phyloP scores from a whole-genome alignment of 2,113 vertebrate genomes.

The Oenanthe melanoleuca region DNA sequence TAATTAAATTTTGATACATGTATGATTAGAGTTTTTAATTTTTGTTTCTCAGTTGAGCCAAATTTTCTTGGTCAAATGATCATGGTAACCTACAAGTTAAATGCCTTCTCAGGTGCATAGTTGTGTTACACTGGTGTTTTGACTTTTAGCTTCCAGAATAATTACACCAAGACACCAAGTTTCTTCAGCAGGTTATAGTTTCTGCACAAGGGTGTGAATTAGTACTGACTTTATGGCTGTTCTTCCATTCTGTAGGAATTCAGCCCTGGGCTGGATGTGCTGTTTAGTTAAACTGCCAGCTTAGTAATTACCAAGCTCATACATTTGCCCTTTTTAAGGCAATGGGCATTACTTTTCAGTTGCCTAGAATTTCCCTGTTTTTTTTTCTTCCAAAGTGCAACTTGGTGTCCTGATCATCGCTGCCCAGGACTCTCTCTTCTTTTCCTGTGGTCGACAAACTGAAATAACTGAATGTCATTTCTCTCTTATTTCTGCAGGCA shows the following conservation, averaged over 20 bases:
- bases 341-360: not conserved
- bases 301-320: not conserved
- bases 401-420: not conserved
- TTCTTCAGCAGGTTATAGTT: not conserved
- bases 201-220: not conserved
- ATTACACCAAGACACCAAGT: not conserved
- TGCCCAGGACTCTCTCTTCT: not conserved
- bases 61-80: not conserved
- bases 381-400: not conserved
- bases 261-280: not conserved
- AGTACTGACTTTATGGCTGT: not conserved
- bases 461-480: not conserved
- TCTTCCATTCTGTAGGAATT: not conserved
- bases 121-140: not conserved
- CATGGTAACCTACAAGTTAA: not conserved
- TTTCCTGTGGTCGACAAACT: not conserved
- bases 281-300: not conserved
- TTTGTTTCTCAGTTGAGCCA: not conserved
- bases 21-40: not conserved
- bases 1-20: not conserved
- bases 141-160: not conserved
- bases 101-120: not conserved
- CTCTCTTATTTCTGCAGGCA: slow-evolving; percentile 69
- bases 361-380: not conserved
- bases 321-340: not conserved